A percentile compares a stretch with the other conserved stretches of the same genome.
phyloP scores from a whole-genome alignment of 2,797 vertebrate species.

The Chaenodraco wilsoni region DNA sequence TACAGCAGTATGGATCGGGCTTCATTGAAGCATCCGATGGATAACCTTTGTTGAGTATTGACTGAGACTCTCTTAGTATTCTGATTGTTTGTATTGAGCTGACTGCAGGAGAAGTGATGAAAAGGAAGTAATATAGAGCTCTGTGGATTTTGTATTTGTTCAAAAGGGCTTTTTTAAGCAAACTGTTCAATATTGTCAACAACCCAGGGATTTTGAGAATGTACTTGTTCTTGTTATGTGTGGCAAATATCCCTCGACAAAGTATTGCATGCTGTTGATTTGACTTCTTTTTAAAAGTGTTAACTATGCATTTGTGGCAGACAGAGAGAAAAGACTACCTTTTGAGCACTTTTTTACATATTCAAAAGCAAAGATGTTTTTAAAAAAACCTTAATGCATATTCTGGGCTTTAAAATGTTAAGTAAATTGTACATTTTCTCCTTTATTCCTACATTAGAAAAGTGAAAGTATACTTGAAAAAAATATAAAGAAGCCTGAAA shows the following conservation, averaged over 20 bases:
- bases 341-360: too few relatives aligned
- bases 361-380: background rate
- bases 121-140: constrained; percentile 12
- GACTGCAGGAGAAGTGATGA: constrained; percentile 34
- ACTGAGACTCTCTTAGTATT: constrained; percentile 42
- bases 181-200: background rate
- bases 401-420: background rate
- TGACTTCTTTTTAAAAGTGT: background rate
- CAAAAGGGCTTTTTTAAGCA: background rate
- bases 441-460: too few relatives aligned
- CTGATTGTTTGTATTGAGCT: constrained; percentile 26
- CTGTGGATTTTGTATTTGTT: constrained; percentile 8
- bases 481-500: too few relatives aligned
- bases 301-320: background rate
- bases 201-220: too few relatives aligned
- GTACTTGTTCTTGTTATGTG: background rate
- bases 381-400: background rate
- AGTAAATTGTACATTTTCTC: background rate
- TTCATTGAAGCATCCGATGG: constrained; percentile 43
- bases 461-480: too few relatives aligned
- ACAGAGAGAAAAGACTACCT: too few relatives aligned
- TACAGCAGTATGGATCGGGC: constrained; percentile 44
- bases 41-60: constrained; percentile 59
- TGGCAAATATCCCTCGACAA: background rate
- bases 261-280: background rate